Base-by-base conservation (phyloP, 2,797 vertebrate species). In the Aphelocoma californica region DNA sequence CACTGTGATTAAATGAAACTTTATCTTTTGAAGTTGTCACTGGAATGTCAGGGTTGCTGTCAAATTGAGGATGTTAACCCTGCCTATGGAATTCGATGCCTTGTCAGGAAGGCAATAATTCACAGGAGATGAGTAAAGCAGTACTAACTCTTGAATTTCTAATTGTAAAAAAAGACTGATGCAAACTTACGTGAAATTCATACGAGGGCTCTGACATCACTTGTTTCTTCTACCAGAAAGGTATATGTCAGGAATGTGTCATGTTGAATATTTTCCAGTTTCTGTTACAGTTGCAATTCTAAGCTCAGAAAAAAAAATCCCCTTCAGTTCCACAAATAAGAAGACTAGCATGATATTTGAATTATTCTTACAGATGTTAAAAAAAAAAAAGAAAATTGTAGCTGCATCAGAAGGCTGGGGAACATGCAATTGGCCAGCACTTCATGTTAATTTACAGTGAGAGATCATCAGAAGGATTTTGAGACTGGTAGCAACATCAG, bases 241-340 rank as follows among this genome's bases (percentile, higher is more conserved):
- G 17, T 98, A 97, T 98, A 98, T 98, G 90, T 98, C 73, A 10
- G 98, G 98, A 67, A 98, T 97, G 8, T 98, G 98, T 56, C 98
- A 97, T 53, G 98, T 98, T 57, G 98, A 99, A 92, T 99, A 98
- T 66, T 99, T 99, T 31, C 97, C 98, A 2, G 45, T 98, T 51
- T 99, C 98, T 86, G 96, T 98, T 77, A 97, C 98, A 1, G 98
- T 99, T 97, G 98, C 99, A 17, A 96, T 95, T 88, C 98, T 98
- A 10, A 97, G n/a, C 56, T 97, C 96, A 32, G 98, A 98, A 34
- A 9, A 36, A n/a, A 70, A n/a, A 10, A 15, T 98, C 98, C 0
- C 97, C 98, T 85, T 98, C 98, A 4, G 98, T 98, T 91, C 98
- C 98, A 18, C 98, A 98, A 96, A 98, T 98, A 70, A 98, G 98